Evolutionary conservation across 2,888 invertebrate species (phyloP).

Genomic region (Mythimna ferrago): DNA sequence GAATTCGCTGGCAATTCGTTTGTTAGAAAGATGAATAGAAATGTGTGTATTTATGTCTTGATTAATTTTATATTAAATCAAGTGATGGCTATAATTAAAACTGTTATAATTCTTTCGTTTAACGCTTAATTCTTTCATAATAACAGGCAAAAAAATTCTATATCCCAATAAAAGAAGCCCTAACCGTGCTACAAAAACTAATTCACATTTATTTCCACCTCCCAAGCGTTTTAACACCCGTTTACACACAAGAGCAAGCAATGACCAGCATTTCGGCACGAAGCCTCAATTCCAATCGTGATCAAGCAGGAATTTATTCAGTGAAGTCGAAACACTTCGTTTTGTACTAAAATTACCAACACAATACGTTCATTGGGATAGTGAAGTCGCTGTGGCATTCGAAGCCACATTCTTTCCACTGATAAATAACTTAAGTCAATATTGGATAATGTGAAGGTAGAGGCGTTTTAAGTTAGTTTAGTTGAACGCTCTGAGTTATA

Average conservation of each 20-base stretch:
- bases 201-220: slow-evolving; percentile 9
- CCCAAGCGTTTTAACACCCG: slow-evolving; percentile 22
- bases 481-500: slow-evolving; percentile 2
- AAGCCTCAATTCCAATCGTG: slow-evolving; percentile 57
- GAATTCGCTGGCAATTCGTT: slow-evolving; percentile 39
- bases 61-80: background rate
- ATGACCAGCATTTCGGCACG: slow-evolving; percentile 58
- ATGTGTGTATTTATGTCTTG: slow-evolving; percentile 25
- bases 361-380: slow-evolving; percentile 51
- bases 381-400: slow-evolving; percentile 36
- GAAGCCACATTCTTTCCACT: slow-evolving; percentile 55
- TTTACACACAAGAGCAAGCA: slow-evolving; percentile 54
- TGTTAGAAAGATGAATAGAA: slow-evolving; percentile 34
- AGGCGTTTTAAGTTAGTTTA: slow-evolving; percentile 26
- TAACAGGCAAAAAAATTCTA: background rate
- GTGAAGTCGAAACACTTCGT: slow-evolving; percentile 60
- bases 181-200: slow-evolving; percentile 22
- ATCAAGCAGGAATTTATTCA: slow-evolving; percentile 64
- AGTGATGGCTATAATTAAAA: background rate
- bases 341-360: slow-evolving; percentile 54
- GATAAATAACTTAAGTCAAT: slow-evolving; percentile 56
- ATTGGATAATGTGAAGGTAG: slow-evolving; percentile 39
- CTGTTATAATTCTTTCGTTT: background rate
- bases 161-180: background rate
- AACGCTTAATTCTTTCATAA: background rate